Base-by-base conservation (phyloP, 1,140 invertebrate genomes). In the Drosophila watanabei region DNA sequence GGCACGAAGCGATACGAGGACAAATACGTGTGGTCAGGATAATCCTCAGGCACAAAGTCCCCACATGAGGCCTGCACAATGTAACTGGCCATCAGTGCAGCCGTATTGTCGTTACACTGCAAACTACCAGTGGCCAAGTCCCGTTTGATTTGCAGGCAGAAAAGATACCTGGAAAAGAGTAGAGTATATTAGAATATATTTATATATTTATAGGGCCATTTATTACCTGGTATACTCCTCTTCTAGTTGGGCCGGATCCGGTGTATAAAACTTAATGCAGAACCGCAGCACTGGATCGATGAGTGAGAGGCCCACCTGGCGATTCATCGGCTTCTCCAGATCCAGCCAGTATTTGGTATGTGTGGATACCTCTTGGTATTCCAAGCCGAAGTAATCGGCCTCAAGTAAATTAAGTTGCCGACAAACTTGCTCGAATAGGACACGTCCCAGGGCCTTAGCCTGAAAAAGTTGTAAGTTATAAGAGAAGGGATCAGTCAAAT, bases 31-130 rank as follows among this genome's bases (percentile, higher is more conserved):
- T 98, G 97, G 95, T 99, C 98, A 9, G 97, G 97, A 94, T 99
- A 99, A 93, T 99, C 98, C 93, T 99, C 98, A n/a, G 97, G 95
- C 48, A 98, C 97, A 94, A 97, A 99, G 94, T 99, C 99, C 9
- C 99, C 99, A 93, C 99, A 99, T 93, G 99, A 99, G 64, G 98
- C 98, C 95, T 99, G 99, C 52, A 99, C 98, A 80, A 99, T 98
- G 93, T 99, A 99, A 75, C 98, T 99, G 45, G 98, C 98, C 96
- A 99, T 97, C 18, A 99, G 94, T 43, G 99, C 98, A 33, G 98
- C 98, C 8, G 99, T 99, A 93, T 99, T 99, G 93, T 99, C 99
- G 94, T 99, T 99, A 93, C 99, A 99, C 83, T 98, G 97, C 90
- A 99, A 95, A 82, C 96, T 95, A 51, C 98, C 99, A 75, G 96